These are phyloP conservation scores for Trachemys scripta DNA, from an alignment of 2,113 vertebrate species.

Conservation along the genomic window DNA sequence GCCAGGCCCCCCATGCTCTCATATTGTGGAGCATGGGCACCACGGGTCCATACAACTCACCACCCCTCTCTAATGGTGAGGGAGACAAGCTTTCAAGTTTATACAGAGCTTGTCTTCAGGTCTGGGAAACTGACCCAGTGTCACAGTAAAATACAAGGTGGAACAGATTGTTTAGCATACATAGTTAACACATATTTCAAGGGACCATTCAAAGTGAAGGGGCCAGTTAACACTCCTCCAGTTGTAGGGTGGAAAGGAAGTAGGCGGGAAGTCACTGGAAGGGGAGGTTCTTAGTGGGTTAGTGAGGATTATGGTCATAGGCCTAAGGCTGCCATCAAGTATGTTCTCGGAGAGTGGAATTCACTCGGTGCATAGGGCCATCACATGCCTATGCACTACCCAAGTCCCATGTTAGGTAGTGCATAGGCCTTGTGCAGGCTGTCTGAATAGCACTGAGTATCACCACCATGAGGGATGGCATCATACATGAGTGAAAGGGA, in stretches of 20 bases:
- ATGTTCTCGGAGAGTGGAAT: neutral
- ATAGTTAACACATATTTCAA: neutral
- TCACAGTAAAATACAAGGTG: neutral
- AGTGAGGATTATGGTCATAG: rapidly evolving
- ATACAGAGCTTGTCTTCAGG: neutral
- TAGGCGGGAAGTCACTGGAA: neutral
- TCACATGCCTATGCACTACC: too few species aligned
- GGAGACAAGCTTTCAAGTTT: neutral
- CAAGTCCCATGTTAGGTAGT: too few species aligned
- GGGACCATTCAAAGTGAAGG: too few species aligned
- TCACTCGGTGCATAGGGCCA: neutral
- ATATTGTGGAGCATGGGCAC: too few species aligned
- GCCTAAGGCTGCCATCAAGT: neutral
- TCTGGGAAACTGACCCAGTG: neutral
- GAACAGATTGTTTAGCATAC: neutral
- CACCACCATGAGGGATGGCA: rapidly evolving
- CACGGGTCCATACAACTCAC: too few species aligned
- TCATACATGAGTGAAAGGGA: rapidly evolving
- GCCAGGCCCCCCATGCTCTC: too few species aligned
- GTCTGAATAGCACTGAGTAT: neutral
- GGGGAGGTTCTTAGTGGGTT: neutral
- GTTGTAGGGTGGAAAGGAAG: neutral
- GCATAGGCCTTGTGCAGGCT: neutral
- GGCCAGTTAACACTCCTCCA: too few species aligned
- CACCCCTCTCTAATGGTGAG: too few species aligned